These are phyloP conservation scores for Tyria jacobaeae DNA, from an alignment of 2,888 invertebrate species.

Conservation along the genomic window DNA sequence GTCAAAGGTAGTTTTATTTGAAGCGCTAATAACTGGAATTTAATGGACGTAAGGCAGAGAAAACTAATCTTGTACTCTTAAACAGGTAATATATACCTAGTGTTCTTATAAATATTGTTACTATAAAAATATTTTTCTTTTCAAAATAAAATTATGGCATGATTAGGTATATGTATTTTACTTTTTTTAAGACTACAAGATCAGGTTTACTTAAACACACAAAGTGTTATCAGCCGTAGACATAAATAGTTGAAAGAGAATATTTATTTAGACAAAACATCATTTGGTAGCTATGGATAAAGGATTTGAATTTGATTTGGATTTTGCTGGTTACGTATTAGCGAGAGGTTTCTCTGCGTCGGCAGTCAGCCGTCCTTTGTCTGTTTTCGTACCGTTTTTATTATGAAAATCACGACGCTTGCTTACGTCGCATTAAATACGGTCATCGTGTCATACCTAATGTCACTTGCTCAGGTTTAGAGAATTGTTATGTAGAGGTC, in stretches of 20 bases:
- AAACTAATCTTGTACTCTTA: too few relatives aligned
- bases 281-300: constrained; percentile 40
- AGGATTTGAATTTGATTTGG: too few relatives aligned
- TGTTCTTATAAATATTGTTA: too few relatives aligned
- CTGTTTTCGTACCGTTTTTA: constrained; percentile 44
- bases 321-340: constrained; percentile 49
- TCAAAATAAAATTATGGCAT: too few relatives aligned
- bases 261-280: constrained; percentile 38
- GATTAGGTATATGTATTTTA: too few relatives aligned
- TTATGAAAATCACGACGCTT: constrained; percentile 54
- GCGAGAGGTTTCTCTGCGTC: constrained; percentile 39
- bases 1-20: too few relatives aligned
- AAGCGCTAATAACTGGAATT: too few relatives aligned
- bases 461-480: constrained; percentile 33
- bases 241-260: too few relatives aligned
- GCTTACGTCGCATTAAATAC: constrained; percentile 37
- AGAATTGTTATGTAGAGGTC: constrained; percentile 37
- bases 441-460: constrained; percentile 43
- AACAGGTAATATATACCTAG: too few relatives aligned
- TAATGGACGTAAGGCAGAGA: too few relatives aligned
- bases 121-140: too few relatives aligned
- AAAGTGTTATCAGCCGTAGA: constrained; percentile 30
- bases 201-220: constrained; percentile 30
- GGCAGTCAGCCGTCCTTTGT: constrained; percentile 48
- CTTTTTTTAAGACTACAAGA: constrained; percentile 20